Evolutionary conservation across 2,888 invertebrate genomes (phyloP).

Genomic region (Alcis repandata): DNA sequence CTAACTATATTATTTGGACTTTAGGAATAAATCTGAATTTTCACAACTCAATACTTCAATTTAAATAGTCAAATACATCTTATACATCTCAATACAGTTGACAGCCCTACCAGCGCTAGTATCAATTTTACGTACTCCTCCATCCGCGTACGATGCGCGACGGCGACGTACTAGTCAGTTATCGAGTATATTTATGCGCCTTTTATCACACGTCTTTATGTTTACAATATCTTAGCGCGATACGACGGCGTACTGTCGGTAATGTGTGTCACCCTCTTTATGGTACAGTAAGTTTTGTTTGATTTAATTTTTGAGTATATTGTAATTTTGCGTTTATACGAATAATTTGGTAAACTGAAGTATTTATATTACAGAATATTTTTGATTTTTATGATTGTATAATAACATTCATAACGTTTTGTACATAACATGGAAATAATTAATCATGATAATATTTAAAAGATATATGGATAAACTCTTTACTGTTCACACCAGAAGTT

Average conservation of each 20-base stretch:
- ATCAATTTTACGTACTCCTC: constrained; percentile 10
- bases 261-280: constrained; percentile 1
- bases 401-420: no score
- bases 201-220: constrained; percentile 27
- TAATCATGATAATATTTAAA: no score
- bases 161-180: constrained; percentile 8
- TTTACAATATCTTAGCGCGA: constrained; percentile 12
- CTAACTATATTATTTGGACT: not conserved
- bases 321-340: not conserved
- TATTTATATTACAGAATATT: no score
- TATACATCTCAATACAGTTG: constrained; percentile 6
- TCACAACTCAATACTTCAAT: not conserved
- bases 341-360: not conserved
- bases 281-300: not conserved
- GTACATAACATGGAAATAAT: no score
- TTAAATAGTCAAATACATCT: not conserved
- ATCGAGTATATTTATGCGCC: constrained; percentile 23
- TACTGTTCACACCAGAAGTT: no score
- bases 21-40: constrained; percentile 1
- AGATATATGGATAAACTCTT: no score
- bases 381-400: no score
- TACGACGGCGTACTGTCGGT: constrained; percentile 2
- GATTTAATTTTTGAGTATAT: not conserved
- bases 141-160: constrained; percentile 10
- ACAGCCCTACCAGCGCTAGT: constrained; percentile 13